Evolutionary conservation across 2,113 vertebrate species (phyloP).

Genomic region (cat (Felis catus)): DNA sequence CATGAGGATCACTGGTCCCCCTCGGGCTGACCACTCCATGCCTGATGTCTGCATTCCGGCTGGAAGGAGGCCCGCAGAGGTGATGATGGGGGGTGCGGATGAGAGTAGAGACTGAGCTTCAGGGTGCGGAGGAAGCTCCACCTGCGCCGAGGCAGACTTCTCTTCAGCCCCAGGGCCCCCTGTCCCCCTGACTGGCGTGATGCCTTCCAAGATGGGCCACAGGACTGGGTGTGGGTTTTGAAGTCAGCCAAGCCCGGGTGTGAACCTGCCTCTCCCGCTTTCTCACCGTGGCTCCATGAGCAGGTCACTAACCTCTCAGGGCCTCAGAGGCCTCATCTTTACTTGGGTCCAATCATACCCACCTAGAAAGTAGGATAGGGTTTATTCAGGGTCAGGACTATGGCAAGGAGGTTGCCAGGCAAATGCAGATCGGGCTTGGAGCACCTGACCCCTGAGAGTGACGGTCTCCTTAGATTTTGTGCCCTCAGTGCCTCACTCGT

Average conservation of each 20-base stretch:
- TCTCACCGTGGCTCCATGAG: not conserved
- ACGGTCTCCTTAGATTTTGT: not conserved
- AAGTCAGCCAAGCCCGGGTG: not conserved
- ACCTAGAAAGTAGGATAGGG: not conserved
- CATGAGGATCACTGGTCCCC: not conserved
- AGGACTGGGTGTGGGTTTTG: not conserved
- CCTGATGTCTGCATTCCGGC: not conserved
- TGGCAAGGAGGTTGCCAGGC: not conserved
- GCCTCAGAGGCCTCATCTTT: not conserved
- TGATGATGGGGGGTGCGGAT: not conserved
- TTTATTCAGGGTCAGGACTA: not conserved
- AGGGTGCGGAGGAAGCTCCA: not conserved
- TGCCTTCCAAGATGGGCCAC: not conserved
- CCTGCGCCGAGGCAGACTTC: not conserved
- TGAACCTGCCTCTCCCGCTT: not conserved
- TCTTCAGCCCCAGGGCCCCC: not conserved
- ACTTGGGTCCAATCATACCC: not conserved
- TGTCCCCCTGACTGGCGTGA: not conserved
- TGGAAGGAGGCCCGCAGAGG: not conserved
- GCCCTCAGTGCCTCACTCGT: accelerated
- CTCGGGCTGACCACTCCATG: not conserved
- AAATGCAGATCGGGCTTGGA: not conserved
- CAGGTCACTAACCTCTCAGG: not conserved
- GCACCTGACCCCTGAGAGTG: not conserved
- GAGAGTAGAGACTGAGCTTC: not conserved